Percentiles rank a stretch among this genome's conserved stretches.
Conservation (phyloP, 64 coral and sea anemone species). For the Astreopora myriophthalma region DNA sequence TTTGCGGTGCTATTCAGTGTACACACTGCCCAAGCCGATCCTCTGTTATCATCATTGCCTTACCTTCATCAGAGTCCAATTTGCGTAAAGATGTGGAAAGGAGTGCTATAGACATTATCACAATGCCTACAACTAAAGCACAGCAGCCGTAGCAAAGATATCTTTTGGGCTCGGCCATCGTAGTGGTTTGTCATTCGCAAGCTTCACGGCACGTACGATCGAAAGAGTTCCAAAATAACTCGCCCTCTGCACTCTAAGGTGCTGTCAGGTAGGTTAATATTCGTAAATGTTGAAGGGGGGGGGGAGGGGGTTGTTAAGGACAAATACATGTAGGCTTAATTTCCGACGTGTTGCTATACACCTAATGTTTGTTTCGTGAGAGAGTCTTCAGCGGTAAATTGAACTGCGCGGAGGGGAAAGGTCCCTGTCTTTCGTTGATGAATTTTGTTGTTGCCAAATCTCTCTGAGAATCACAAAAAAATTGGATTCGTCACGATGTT, state of each 20-base stretch:
- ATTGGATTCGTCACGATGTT: too few relatives aligned
- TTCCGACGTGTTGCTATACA: too few relatives aligned
- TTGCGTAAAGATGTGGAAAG: conserved; percentile 63
- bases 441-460: too few relatives aligned
- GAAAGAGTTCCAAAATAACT: neutral
- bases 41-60: neutral
- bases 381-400: too few relatives aligned
- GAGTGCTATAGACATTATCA: conserved; percentile 51
- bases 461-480: too few relatives aligned
- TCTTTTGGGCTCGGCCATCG: neutral
- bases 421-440: too few relatives aligned
- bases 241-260: too few relatives aligned
- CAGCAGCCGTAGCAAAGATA: neutral
- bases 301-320: neutral
- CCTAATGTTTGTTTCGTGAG: too few relatives aligned
- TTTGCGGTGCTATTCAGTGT: too few relatives aligned
- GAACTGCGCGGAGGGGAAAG: too few relatives aligned
- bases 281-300: neutral
- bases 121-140: conserved; percentile 25
- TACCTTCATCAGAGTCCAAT: conserved; percentile 76
- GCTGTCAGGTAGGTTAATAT: neutral
- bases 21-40: too few relatives aligned
- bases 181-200: neutral
- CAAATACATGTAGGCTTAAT: too few relatives aligned
- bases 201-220: neutral